Evolutionary conservation across 2,113 vertebrate genomes (phyloP), one percentile per base, ranked within the genome.

Genomic region (Channa argus): DNA sequence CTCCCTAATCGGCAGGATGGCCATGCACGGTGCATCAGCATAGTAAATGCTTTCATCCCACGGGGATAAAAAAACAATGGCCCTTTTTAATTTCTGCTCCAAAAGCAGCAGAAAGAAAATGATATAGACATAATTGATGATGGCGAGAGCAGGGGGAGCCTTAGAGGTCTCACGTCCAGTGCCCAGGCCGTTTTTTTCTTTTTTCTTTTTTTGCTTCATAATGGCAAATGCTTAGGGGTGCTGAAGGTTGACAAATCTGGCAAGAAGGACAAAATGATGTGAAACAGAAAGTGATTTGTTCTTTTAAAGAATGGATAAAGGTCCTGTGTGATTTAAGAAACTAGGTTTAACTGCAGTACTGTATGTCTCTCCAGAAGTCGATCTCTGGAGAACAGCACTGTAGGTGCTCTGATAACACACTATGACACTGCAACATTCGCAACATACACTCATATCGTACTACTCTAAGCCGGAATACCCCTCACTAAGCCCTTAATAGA

Each of bases 91-190:
- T 92, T 90, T 90, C 77, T 90, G 88, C 87, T 83, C 82, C 78
- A 82, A 86, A 88, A 86, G 80, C 66, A 71, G 74, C 68, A 76
- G 78, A 86, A 86, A 88, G 85, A 86, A 90, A 90, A 90, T 85
- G 80, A 91, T 93, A 89, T 85, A 91, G 90, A 89, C 87, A 14
- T 92, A 92, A 92, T 90, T 92, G 89, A 91, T 92, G 87, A 90
- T 79, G 77, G 88, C 79, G 71, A 84, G 82, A 86, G 83, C 73
- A 84, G 44, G 11, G 88, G 80, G 76, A 86, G 84, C 58, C 66
- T 83, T 84, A 69, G 86, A 83, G 82, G 83, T 87, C 83, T 80
- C 77, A 75, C 62, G 50, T 91, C 86, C 74, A 79, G 51, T 83
- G 62, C 67, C 67, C 47, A 44, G 73, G 38, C 51, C 11, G 24